phyloP scores from a whole-genome alignment of 2,888 invertebrate genomes.

The Dryocosmus kuriphilus region DNA sequence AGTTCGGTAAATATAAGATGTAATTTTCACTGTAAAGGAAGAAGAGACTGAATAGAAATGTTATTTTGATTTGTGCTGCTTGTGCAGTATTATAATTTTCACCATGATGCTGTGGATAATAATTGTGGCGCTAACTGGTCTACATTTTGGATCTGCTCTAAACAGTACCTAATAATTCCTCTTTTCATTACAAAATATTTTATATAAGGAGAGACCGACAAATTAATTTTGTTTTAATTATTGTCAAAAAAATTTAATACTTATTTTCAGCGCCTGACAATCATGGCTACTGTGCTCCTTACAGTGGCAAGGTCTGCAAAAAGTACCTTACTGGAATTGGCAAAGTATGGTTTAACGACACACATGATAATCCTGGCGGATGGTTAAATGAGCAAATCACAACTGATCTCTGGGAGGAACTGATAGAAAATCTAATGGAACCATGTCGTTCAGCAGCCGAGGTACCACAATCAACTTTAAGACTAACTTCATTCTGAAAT shows the following conservation, averaged over 20 bases:
- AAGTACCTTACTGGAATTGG: constrained; percentile 83
- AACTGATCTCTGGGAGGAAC: constrained; percentile 90
- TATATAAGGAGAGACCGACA: neutral
- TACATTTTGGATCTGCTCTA: constrained; percentile 55
- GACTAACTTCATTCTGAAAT: constrained; percentile 33
- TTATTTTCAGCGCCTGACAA: constrained; percentile 55
- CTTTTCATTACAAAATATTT: neutral
- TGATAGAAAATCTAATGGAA: constrained; percentile 88
- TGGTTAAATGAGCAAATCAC: constrained; percentile 92
- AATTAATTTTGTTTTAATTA: neutral
- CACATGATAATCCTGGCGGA: constrained; percentile 83
- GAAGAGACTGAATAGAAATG: neutral
- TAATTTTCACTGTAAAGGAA: neutral
- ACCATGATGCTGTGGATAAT: constrained; percentile 61
- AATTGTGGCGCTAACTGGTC: constrained; percentile 56
- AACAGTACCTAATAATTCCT: constrained; percentile 61
- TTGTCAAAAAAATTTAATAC: neutral
- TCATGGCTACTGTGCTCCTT: constrained; percentile 89
- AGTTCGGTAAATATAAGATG: neutral
- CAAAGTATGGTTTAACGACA: constrained; percentile 87
- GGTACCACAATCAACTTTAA: constrained; percentile 74
- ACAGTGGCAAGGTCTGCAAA: constrained; percentile 91
- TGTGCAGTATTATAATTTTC: constrained; percentile 12
- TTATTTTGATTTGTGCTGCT: constrained; percentile 9
- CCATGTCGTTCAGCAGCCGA: constrained; percentile 93